phyloP scores from a whole-genome alignment of 2,888 invertebrate genomes.

The Lithophane semibrunnea region DNA sequence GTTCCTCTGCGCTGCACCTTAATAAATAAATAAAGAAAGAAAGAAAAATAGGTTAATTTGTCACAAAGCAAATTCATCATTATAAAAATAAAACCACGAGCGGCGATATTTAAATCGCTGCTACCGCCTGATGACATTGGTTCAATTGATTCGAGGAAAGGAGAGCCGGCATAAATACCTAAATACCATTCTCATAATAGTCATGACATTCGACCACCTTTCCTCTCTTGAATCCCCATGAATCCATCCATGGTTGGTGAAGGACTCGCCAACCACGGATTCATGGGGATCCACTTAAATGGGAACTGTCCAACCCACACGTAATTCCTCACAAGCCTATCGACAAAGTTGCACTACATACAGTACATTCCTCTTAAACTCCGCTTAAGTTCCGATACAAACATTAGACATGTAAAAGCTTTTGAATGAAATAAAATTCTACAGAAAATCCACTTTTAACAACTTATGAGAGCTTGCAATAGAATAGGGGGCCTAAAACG shows the following conservation, averaged over 20 bases:
- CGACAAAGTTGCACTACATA: constrained; percentile 68
- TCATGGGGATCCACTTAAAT: background rate
- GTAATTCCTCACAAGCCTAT: constrained; percentile 74
- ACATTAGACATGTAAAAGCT: constrained; percentile 79
- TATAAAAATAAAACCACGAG: too few species aligned
- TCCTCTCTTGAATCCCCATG: background rate
- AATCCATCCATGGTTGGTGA: too few species aligned
- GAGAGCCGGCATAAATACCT: too few species aligned
- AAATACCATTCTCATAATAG: too few species aligned
- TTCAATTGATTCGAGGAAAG: too few species aligned
- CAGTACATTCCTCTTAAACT: constrained; percentile 60
- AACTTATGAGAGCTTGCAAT: background rate
- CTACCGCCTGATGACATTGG: too few species aligned
- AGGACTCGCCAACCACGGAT: background rate
- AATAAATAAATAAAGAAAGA: too few species aligned
- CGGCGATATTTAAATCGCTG: too few species aligned
- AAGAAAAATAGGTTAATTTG: too few species aligned
- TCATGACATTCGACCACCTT: background rate
- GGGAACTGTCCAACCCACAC: constrained; percentile 53
- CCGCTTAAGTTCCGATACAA: constrained; percentile 79
- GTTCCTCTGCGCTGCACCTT: too few species aligned
- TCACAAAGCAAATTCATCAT: too few species aligned
- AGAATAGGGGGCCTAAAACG: too few species aligned
- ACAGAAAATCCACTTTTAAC: constrained; percentile 32
- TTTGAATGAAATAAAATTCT: constrained; percentile 17